Percentiles rank a stretch among this genome's conserved stretches.
phyloP scores from a whole-genome alignment of 2,888 invertebrate genomes.

The Eumerus sabulonum region DNA sequence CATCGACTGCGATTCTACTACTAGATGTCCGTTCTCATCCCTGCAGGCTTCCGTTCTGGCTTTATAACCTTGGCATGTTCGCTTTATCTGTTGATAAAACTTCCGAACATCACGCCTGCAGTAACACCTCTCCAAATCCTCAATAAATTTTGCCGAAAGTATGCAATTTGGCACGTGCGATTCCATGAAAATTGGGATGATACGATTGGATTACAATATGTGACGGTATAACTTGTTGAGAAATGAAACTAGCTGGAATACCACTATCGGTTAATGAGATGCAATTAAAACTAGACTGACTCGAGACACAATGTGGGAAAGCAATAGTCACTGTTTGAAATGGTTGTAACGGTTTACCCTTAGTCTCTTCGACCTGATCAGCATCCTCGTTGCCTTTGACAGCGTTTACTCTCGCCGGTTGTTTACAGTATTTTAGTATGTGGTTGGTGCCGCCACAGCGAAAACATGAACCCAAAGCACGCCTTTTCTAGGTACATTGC shows the following conservation, averaged over 20 bases:
- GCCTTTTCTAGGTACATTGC: constrained; percentile 8
- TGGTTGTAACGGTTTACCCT: constrained; percentile 3
- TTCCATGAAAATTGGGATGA: constrained; percentile 12
- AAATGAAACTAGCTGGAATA: constrained; percentile 26
- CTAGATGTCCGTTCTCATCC: no score
- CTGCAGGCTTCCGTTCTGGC: no score
- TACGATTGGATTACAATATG: neutral
- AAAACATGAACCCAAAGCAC: constrained; percentile 18
- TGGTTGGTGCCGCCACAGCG: constrained; percentile 17
- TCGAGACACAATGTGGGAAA: constrained; percentile 22
- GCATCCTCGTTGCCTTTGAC: constrained; percentile 7
- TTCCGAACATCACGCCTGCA: no score
- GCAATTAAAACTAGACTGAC: constrained; percentile 18
- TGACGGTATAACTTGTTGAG: constrained; percentile 6
- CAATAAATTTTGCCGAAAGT: constrained; percentile 14
- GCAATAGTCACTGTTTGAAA: constrained; percentile 33
- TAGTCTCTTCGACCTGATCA: neutral
- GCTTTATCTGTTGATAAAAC: no score
- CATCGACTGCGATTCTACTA: no score
- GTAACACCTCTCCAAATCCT: no score
- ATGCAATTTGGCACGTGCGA: constrained; percentile 6
- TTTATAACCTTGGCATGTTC: no score
- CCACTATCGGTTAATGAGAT: constrained; percentile 24
- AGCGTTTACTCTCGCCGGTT: neutral
- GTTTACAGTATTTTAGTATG: constrained; percentile 17